Base-by-base conservation (phyloP, 1,140 invertebrate species). In the Zaprionus taronus region DNA sequence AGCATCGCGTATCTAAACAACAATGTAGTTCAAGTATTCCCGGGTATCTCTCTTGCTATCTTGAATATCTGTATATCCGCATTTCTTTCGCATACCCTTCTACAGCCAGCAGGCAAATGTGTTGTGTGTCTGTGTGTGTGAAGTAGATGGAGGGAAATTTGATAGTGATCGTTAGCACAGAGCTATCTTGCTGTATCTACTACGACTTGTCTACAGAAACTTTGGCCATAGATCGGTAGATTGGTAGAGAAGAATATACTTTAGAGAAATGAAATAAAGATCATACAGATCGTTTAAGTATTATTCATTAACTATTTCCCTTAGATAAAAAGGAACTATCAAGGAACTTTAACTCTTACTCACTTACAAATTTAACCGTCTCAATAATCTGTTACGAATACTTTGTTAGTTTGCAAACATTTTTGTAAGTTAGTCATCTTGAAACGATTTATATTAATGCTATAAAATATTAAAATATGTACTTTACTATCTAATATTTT, bases 1-100 rank as follows among this genome's bases (percentile, higher is more conserved):
- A 51, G 47, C 47, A 51, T 51, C 47, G 47, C 47, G 20, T 24
- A 51, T 51, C 47, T 51, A 51, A 51, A 51, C 47, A 51, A 51
- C 47, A 51, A 51, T 51, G 41, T 47, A 47, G 41, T n/a, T n/a
- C 6, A 47, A 47, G 41, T 11, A 47, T 47, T 7, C 15, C 47
- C 20, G 20, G 20, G 20, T 51, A 51, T 49, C 47, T 22, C 47
- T 17, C 2, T 11, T 20, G 9, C 2, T 49, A 49, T 51, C 47
- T 14, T 17, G n/a, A 6, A 12, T 7, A 44, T 44, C n/a, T 47
- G 9, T 17, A 47, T 47, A 47, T 47, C 41, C 41, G 41, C 41
- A 17, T 51, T 14, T 51, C 20, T 51, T 51, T 24, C 20, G 47
- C 47, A 51, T 51, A 51, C 47, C 20, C 20, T 22, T 51, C 47